These are phyloP conservation scores for Acanthornis magna DNA, from an alignment of 2,797 vertebrate species.

Conservation along the genomic window DNA sequence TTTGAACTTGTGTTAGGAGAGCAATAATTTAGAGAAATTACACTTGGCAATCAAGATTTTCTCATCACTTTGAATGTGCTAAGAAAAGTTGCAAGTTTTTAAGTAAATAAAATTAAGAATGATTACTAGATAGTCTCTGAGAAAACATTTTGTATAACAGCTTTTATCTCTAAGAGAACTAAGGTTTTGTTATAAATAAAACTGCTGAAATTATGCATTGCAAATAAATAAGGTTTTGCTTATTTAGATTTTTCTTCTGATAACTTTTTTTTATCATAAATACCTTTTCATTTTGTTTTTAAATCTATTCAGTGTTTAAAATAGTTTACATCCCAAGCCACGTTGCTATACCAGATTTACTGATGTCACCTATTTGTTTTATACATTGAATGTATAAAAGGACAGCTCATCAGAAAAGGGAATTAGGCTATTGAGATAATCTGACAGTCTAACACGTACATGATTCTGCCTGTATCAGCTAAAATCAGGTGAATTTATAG, in stretches of 20 bases:
- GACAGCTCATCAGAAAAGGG: not conserved
- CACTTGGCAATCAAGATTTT: not conserved
- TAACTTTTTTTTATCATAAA: not conserved
- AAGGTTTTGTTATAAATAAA: not conserved
- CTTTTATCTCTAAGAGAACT: slow-evolving; percentile 20
- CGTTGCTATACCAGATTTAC: not conserved
- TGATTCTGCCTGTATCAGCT: not conserved
- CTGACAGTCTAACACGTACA: not conserved
- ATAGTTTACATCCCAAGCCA: not conserved
- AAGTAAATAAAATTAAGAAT: slow-evolving; percentile 25
- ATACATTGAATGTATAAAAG: not conserved
- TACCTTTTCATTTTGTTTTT: slow-evolving; percentile 2
- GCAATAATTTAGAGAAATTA: not conserved
- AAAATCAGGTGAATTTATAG: not conserved
- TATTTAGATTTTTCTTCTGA: not conserved
- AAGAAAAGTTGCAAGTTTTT: slow-evolving; percentile 1
- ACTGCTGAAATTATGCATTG: not conserved
- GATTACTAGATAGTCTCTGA: not conserved
- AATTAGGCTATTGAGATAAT: not conserved
- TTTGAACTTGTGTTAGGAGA: not conserved
- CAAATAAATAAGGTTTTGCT: slow-evolving; percentile 26
- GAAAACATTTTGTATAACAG: not conserved
- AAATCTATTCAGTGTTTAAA: not conserved
- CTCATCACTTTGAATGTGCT: not conserved
- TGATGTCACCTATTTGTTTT: not conserved